Base-by-base conservation (phyloP, 2,888 invertebrate species). In the Zaprionus bogoriensis region DNA sequence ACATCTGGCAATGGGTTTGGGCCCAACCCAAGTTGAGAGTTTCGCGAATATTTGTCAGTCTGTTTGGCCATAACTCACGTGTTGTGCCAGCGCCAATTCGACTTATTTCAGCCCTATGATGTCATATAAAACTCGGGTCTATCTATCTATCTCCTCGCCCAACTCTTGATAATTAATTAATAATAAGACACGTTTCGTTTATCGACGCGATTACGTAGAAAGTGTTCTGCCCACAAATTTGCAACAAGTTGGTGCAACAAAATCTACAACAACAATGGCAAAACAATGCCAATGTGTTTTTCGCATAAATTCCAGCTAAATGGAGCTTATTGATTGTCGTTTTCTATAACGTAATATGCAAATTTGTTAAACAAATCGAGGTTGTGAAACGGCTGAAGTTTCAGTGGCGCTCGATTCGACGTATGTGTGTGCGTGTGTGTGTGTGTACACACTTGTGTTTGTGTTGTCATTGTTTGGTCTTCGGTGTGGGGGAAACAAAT, bases 31-130 rank as follows among this genome's bases (percentile, higher is more conserved):
- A 66, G 42, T 63, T 64, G 10, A 46, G 58, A 28, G 67, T 61
- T 70, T 53, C 44, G 54, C 64, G 20, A 53, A 57, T 72, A 59
- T 55, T 57, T 46, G 20, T 47, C 53, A 38, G 55, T 59, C 62
- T 59, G 32, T 61, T 48, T 61, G 58, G 62, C 58, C 71, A 81
- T 87, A 87, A 80, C 67, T 80, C 85, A 87, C 78, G 87, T 87
- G 74, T 83, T 67, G 64, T 73, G 27, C 10, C 27, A 27, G 10
- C 63, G 55, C 70, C 61, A 72, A 57, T 66, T 78, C 58, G 42
- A 50, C 63, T 84, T 44, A 22, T 70, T 77, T 62, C 42, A 51
- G 67, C 57, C 6, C 28, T 72, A 86, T 80, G 79, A 80, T 87
- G 84, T 80, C 87, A 80, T 80, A 63, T 58, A 42, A 65, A 63